Percentiles rank a stretch among this genome's conserved stretches.
phyloP scores from a whole-genome alignment of 2,797 vertebrate species.

The Muscicapa comitata region DNA sequence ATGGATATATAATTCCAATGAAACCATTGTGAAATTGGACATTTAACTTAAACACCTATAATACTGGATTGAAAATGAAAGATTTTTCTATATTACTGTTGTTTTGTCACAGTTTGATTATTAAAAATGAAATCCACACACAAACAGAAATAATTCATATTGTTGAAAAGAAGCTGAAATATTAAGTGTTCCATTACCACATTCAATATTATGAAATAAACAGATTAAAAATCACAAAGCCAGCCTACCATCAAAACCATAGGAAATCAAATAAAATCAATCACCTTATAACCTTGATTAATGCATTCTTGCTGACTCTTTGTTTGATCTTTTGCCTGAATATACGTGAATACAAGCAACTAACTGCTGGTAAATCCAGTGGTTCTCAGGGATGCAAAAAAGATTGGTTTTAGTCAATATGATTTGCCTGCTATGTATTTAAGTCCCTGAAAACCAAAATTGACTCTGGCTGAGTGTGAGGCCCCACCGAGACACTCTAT shows the following conservation, averaged over 20 bases:
- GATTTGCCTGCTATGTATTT: background rate
- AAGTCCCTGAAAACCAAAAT: background rate
- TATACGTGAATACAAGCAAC: background rate
- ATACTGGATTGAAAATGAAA: background rate
- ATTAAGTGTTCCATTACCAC: background rate
- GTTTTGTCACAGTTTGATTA: constrained; percentile 43
- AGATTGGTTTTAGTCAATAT: background rate
- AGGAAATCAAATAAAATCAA: constrained; percentile 43
- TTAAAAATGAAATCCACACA: constrained; percentile 15
- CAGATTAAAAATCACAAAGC: constrained; percentile 18
- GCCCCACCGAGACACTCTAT: rapidly evolving
- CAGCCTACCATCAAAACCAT: background rate
- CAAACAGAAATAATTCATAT: constrained; percentile 45
- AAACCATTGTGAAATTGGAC: background rate
- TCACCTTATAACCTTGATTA: constrained; percentile 25
- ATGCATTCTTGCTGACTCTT: background rate
- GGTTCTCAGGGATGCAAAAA: background rate
- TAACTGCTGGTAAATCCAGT: background rate
- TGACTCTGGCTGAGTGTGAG: background rate
- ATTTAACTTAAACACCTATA: constrained; percentile 15
- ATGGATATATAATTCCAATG: constrained; percentile 7
- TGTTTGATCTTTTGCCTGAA: constrained; percentile 12
- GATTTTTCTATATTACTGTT: constrained; percentile 25
- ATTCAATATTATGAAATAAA: constrained; percentile 58
- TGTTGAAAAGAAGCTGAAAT: background rate